A percentile compares a stretch with the other conserved stretches of the same genome.
phyloP scores from a whole-genome alignment of 2,888 invertebrate species.

The Podotricha telesiphe region DNA sequence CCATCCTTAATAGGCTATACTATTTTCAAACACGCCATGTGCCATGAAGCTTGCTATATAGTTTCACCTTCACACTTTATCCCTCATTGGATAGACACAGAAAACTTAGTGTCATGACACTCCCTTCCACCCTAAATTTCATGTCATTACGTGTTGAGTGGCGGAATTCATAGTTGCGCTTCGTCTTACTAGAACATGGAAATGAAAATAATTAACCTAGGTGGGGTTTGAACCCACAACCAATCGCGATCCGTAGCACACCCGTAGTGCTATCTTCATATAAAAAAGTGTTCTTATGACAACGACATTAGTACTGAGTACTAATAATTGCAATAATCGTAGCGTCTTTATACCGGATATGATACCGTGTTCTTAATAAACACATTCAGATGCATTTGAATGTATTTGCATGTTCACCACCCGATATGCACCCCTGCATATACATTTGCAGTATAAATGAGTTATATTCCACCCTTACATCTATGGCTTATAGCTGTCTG shows the following conservation, averaged over 20 bases:
- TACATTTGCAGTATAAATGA: slow-evolving; percentile 49
- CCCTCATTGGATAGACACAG: no score
- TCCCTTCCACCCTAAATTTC: no score
- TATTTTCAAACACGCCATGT: no score
- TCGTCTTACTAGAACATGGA: neutral
- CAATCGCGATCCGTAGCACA: no score
- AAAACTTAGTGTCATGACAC: no score
- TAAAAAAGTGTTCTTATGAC: neutral
- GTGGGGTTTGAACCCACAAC: no score
- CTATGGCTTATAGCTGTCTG: neutral
- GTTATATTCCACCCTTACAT: slow-evolving; percentile 18
- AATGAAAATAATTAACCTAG: neutral
- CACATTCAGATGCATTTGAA: slow-evolving; percentile 20
- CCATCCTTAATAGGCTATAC: no score
- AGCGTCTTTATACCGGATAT: slow-evolving; percentile 5
- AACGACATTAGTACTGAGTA: neutral
- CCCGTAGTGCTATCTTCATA: no score
- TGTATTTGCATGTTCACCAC: slow-evolving; percentile 30
- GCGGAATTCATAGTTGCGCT: no score
- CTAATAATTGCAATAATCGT: slow-evolving; percentile 11
- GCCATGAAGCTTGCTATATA: no score
- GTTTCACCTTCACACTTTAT: no score
- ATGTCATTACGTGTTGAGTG: no score
- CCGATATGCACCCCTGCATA: slow-evolving; percentile 24
- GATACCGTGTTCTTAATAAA: slow-evolving; percentile 19